These are phyloP conservation scores for Poeciliopsis turrubarensis DNA, from an alignment of 2,113 vertebrate genomes.

Conservation along the genomic window DNA sequence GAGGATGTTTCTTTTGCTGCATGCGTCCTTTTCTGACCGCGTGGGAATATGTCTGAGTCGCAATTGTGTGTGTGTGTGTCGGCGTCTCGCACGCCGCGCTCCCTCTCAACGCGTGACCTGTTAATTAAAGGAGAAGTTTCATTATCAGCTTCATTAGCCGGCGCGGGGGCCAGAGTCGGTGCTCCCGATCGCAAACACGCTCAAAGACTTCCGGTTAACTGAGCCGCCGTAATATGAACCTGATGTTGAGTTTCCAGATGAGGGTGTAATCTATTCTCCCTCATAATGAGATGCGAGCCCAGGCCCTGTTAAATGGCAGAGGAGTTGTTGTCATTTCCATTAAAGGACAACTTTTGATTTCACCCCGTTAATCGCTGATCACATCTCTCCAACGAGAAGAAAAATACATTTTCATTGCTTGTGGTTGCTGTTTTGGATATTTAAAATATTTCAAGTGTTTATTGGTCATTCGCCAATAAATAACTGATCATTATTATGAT, in stretches of 20 bases:
- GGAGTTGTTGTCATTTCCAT: constrained; percentile 34
- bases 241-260: constrained; percentile 52
- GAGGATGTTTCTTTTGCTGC: too few species aligned
- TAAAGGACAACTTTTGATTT: not conserved
- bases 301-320: constrained; percentile 34
- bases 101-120: constrained; percentile 55
- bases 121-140: constrained; percentile 76
- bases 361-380: not conserved
- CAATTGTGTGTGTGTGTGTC: not conserved
- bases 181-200: constrained; percentile 24
- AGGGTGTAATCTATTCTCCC: constrained; percentile 55
- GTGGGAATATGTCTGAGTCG: too few species aligned
- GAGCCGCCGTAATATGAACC: constrained; percentile 55
- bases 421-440: too few species aligned
- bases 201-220: constrained; percentile 11
- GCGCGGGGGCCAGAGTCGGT: constrained; percentile 54
- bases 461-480: too few species aligned
- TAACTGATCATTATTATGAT: too few species aligned
- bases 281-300: constrained; percentile 51
- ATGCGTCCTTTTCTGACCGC: too few species aligned
- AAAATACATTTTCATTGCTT: too few species aligned
- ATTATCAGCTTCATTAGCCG: constrained; percentile 75
- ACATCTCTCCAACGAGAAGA: not conserved
- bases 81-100: constrained; percentile 34
- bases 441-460: too few species aligned